Conservation (phyloP, 2,797 vertebrate species). For the Arvicola amphibius region DNA sequence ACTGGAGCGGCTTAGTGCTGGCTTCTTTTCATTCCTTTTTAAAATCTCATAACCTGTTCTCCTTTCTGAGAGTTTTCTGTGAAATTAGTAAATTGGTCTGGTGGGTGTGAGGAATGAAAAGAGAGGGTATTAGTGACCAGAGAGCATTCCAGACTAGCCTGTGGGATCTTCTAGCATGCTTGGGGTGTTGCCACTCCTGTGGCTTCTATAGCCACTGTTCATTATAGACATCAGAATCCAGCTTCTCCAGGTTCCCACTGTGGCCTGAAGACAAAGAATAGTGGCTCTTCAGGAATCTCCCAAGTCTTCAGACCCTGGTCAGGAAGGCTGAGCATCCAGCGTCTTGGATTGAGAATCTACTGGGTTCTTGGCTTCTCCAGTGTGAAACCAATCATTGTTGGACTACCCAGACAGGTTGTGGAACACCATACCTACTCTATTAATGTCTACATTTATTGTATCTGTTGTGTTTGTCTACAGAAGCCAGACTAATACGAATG, state of each 20-base stretch:
- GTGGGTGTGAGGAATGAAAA: background rate
- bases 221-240: background rate
- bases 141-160: background rate
- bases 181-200: background rate
- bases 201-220: background rate
- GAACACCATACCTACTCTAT: too few species aligned
- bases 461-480: background rate
- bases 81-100: background rate
- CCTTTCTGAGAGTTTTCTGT: background rate
- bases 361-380: background rate
- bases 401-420: background rate
- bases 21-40: background rate
- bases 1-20: background rate
- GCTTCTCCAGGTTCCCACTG: background rate
- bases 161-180: too few species aligned
- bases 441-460: background rate
- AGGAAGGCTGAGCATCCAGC: background rate
- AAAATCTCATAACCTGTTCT: fast-evolving
- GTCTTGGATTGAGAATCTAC: background rate
- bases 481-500: background rate
- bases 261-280: background rate
- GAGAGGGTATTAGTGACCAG: background rate
- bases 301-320: background rate
- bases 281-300: background rate
- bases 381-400: background rate